Conservation (phyloP, 2,888 invertebrate species). For the Automeris io region DNA sequence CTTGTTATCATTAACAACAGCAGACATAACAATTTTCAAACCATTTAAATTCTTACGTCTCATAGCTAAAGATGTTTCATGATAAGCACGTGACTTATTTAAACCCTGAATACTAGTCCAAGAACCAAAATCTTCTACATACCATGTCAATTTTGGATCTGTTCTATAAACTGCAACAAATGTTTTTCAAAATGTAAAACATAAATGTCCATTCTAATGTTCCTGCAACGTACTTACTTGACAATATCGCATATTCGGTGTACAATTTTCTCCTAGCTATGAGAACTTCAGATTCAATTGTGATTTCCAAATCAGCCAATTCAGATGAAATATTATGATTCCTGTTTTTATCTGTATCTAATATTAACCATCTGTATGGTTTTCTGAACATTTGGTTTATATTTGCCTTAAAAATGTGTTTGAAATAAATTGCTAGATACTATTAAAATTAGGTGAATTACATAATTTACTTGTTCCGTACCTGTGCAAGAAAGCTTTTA, state of each 20-base stretch:
- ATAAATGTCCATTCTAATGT: not conserved
- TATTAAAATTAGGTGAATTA: not conserved
- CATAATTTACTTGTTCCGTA: conserved; percentile 13
- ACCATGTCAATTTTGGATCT: conserved; percentile 24
- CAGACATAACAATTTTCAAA: conserved; percentile 21
- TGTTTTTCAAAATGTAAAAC: not conserved
- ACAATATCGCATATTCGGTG: conserved; percentile 20
- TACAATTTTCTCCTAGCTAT: conserved; percentile 22
- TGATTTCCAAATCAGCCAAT: conserved; percentile 26
- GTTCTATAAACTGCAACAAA: conserved; percentile 42
- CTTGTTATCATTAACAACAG: conserved; percentile 30
- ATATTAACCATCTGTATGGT: conserved; percentile 46
- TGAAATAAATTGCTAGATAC: not conserved
- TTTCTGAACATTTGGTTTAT: conserved; percentile 28
- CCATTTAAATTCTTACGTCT: conserved; percentile 40
- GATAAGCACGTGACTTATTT: conserved; percentile 22
- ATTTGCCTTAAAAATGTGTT: conserved; percentile 31
- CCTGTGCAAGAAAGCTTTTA: conserved; percentile 24
- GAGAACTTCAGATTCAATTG: conserved; percentile 46
- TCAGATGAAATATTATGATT: conserved; percentile 14
- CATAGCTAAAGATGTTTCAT: conserved; percentile 21
- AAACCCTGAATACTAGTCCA: conserved; percentile 38
- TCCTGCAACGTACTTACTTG: conserved; percentile 29
- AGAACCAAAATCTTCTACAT: conserved; percentile 36
- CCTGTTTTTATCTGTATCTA: conserved; percentile 20